phyloP scores from a whole-genome alignment of 92 coral and sea anemone species.

The Porites lobata region DNA sequence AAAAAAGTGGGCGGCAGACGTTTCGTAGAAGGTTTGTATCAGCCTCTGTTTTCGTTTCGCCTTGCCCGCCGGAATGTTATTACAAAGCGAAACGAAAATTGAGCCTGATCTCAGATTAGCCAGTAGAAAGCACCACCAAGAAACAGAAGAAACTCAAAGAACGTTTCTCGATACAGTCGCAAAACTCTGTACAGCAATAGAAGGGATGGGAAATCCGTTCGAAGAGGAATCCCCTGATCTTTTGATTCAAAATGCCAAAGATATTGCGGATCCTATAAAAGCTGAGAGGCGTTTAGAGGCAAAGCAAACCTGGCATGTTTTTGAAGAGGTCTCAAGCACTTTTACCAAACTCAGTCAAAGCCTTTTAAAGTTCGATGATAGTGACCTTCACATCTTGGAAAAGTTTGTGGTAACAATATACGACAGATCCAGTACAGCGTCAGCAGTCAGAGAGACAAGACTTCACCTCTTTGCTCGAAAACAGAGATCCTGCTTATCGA shows the following conservation, averaged over 20 bases:
- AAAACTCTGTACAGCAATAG: slow-evolving; percentile 30
- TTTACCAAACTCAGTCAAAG: slow-evolving; percentile 41
- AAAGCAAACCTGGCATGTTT: slow-evolving; percentile 58
- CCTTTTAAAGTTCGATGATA: slow-evolving; percentile 42
- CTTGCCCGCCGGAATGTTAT: no score
- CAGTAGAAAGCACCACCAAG: slow-evolving; percentile 46
- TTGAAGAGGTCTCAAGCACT: slow-evolving; percentile 42
- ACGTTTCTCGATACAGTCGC: slow-evolving; percentile 29
- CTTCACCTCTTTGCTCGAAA: slow-evolving; percentile 66
- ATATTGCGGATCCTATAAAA: slow-evolving; percentile 57
- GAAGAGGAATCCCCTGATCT: slow-evolving; percentile 60
- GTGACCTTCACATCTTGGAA: slow-evolving; percentile 48
- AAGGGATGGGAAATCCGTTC: slow-evolving; percentile 61
- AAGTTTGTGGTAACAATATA: slow-evolving; percentile 57
- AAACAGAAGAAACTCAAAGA: slow-evolving; percentile 23
- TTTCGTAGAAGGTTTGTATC: no score
- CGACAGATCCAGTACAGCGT: slow-evolving; percentile 59
- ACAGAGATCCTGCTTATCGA: slow-evolving; percentile 42
- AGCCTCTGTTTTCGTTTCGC: no score
- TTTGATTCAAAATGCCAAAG: slow-evolving; percentile 49
- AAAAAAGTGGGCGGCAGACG: no score
- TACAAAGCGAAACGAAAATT: no score
- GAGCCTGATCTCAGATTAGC: background rate
- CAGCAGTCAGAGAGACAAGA: slow-evolving; percentile 44
- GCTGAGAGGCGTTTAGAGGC: slow-evolving; percentile 55